Conservation (phyloP, 2,113 vertebrate species). For the Marmota flaviventris region DNA sequence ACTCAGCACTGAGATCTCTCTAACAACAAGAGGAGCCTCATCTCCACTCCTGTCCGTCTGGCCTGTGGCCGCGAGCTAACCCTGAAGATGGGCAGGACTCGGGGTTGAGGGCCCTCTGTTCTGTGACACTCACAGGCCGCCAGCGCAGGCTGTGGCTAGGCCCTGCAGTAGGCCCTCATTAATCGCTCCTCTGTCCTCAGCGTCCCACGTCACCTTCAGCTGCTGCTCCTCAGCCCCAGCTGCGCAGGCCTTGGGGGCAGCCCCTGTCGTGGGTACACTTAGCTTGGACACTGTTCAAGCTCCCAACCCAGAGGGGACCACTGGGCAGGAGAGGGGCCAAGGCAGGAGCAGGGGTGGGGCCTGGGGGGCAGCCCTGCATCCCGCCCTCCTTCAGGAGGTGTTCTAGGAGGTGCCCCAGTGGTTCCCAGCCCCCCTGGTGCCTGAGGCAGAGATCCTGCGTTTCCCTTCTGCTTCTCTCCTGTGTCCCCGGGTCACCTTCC, state of each 20-base stretch:
- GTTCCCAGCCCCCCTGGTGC: neutral
- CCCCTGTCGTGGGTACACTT: neutral
- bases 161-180: neutral
- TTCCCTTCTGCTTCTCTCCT: neutral
- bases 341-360: neutral
- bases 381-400: neutral
- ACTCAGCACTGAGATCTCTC: neutral
- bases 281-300: neutral
- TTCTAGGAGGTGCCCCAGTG: neutral
- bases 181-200: neutral
- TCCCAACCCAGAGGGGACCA: rapidly evolving
- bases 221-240: neutral
- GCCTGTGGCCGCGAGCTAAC: neutral
- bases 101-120: neutral
- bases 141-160: neutral
- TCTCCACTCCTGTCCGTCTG: neutral
- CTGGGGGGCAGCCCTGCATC: neutral
- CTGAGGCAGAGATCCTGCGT: neutral
- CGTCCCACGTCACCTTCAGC: neutral
- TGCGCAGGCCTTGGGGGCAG: neutral
- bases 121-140: neutral
- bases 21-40: neutral
- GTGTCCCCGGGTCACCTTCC: neutral
- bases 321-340: neutral
- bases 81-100: neutral